Conservation (phyloP, 2,797 vertebrate genomes). For the Anolis apletophallus region DNA sequence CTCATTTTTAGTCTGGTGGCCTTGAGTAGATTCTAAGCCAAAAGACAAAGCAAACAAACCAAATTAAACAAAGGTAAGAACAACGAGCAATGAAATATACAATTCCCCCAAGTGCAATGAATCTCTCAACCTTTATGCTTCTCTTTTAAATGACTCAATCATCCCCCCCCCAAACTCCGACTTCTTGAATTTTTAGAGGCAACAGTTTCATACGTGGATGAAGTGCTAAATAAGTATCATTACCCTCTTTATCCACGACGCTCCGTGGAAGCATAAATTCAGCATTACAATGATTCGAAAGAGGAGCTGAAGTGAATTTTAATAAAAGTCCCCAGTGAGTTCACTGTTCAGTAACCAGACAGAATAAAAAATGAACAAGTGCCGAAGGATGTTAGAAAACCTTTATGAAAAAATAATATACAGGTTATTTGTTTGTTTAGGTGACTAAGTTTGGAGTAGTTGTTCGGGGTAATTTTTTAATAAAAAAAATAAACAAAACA, state of each 20-base stretch:
- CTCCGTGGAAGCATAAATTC: conserved; percentile 66
- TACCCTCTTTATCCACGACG: not conserved
- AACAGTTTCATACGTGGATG: conserved; percentile 54
- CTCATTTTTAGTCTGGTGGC: not conserved
- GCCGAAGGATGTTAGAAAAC: conserved; percentile 28
- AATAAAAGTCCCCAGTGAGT: conserved; percentile 69
- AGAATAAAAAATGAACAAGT: conserved; percentile 40
- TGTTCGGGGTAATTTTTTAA: conserved; percentile 27
- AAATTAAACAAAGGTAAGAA: not conserved
- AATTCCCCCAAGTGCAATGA: not conserved
- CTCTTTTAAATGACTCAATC: conserved; percentile 18
- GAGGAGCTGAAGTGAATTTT: conserved; percentile 68
- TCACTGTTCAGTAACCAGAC: conserved; percentile 55
- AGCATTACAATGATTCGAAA: conserved; percentile 67
- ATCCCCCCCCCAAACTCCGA: not conserved
- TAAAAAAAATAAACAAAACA: not conserved
- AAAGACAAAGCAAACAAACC: no score
- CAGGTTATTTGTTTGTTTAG: conserved; percentile 57
- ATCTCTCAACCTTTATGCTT: not conserved
- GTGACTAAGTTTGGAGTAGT: conserved; percentile 34
- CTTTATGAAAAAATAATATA: conserved; percentile 67
- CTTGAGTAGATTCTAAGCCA: not conserved
- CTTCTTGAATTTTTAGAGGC: conserved; percentile 65
- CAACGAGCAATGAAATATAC: not conserved
- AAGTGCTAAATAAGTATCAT: conserved; percentile 66